A percentile compares a stretch with the other conserved stretches of the same genome.
These are phyloP conservation scores for Copsychus sechellarum DNA, from an alignment of 2,113 vertebrate genomes.

Conservation along the genomic window DNA sequence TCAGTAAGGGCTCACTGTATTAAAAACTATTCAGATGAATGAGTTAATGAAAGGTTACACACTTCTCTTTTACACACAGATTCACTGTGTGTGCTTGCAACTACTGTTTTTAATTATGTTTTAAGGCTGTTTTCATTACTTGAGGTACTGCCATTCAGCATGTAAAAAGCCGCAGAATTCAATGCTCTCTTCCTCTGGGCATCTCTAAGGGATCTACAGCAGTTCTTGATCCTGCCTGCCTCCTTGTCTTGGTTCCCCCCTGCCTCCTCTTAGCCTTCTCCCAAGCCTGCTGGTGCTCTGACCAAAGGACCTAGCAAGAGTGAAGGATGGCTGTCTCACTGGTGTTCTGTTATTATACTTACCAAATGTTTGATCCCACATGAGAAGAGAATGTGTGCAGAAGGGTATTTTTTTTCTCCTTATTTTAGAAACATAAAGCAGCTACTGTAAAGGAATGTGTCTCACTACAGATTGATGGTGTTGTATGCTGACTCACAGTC, in stretches of 20 bases:
- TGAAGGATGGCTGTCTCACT: neutral
- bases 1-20: neutral
- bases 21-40: constrained; percentile 34
- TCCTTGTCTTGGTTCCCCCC: neutral
- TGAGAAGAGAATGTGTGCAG: neutral
- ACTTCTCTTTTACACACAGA: neutral
- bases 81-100: neutral
- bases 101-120: neutral
- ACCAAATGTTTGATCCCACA: neutral
- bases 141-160: neutral
- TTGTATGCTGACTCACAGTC: neutral
- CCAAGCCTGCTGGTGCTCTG: neutral
- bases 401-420: neutral
- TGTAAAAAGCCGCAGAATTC: neutral
- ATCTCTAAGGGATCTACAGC: neutral
- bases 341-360: neutral
- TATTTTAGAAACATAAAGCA: neutral
- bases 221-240: neutral
- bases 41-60: constrained; percentile 10
- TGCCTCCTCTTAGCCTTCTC: neutral
- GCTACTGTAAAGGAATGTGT: neutral
- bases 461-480: neutral
- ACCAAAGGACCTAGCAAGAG: neutral
- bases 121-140: neutral
- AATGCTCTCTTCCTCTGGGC: neutral